Evolutionary conservation across 2,888 invertebrate species (phyloP).

Genomic region (Oconnorella tubifera): DNA sequence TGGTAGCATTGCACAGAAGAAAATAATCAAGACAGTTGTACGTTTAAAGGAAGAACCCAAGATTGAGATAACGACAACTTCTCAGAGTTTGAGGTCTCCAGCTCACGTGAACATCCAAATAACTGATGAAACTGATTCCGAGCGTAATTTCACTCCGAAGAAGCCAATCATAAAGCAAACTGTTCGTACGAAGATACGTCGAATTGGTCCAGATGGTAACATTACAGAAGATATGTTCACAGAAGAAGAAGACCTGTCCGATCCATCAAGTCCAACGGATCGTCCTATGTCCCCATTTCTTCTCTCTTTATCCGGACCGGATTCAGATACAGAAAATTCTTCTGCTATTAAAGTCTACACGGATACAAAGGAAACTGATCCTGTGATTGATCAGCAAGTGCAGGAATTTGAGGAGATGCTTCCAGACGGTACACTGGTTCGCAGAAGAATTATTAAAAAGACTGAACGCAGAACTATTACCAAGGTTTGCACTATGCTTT

Average conservation of each 20-base stretch:
- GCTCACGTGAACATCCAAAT: too few species aligned
- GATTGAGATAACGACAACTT: too few species aligned
- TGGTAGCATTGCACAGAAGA: constrained; percentile 7
- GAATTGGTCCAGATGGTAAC: constrained; percentile 20
- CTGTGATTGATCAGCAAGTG: constrained; percentile 30
- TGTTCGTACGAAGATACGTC: constrained; percentile 13
- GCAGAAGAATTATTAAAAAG: constrained; percentile 40
- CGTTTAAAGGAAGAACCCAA: constrained; percentile 1
- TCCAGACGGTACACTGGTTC: constrained; percentile 38
- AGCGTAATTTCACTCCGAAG: too few species aligned
- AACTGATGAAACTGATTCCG: too few species aligned
- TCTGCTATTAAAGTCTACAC: constrained; percentile 27
- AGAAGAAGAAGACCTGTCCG: constrained; percentile 18
- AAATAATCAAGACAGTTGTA: constrained; percentile 15
- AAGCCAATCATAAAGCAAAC: constrained; percentile 3
- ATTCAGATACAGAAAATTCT: constrained; percentile 9
- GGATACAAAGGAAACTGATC: constrained; percentile 34
- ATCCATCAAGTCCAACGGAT: constrained; percentile 10
- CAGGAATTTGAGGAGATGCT: constrained; percentile 36
- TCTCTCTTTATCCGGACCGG: not conserved
- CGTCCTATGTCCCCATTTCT: constrained; percentile 2
- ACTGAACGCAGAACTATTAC: constrained; percentile 41
- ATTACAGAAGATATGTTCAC: constrained; percentile 18
- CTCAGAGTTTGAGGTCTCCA: too few species aligned
- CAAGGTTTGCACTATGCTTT: constrained; percentile 8